A percentile compares a stretch with the other conserved stretches of the same genome.
phyloP scores from a whole-genome alignment of 2,888 invertebrate species.

The Alentia gelatinosa region DNA sequence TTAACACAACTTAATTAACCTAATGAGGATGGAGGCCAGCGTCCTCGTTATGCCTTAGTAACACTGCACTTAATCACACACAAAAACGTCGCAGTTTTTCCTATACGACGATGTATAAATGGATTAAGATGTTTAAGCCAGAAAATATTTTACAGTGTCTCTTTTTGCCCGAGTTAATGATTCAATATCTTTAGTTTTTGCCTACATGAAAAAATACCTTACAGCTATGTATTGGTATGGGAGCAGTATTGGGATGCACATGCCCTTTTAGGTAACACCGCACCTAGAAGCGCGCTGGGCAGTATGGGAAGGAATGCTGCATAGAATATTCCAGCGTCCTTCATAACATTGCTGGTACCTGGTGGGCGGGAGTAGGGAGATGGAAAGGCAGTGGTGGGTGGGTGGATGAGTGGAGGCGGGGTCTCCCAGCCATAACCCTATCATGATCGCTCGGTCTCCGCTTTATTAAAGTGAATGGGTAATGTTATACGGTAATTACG shows the following conservation, averaged over 20 bases:
- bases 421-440: background rate
- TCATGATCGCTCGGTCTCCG: background rate
- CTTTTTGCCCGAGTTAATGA: background rate
- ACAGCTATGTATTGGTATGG: background rate
- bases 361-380: background rate
- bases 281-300: background rate
- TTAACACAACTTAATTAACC: background rate
- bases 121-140: too few relatives aligned
- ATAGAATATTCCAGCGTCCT: slow-evolving; percentile 34
- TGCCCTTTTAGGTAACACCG: too few relatives aligned
- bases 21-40: background rate
- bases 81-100: too few relatives aligned
- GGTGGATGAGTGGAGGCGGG: background rate
- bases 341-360: background rate
- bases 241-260: background rate
- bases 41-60: background rate
- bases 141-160: background rate
- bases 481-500: slow-evolving; percentile 31
- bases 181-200: background rate
- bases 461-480: slow-evolving; percentile 40
- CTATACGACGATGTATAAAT: too few relatives aligned
- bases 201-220: background rate
- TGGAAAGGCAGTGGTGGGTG: background rate
- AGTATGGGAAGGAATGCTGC: background rate
- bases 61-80: too few relatives aligned